phyloP scores from a whole-genome alignment of 2,113 vertebrate genomes.

The Oncorhynchus masou region DNA sequence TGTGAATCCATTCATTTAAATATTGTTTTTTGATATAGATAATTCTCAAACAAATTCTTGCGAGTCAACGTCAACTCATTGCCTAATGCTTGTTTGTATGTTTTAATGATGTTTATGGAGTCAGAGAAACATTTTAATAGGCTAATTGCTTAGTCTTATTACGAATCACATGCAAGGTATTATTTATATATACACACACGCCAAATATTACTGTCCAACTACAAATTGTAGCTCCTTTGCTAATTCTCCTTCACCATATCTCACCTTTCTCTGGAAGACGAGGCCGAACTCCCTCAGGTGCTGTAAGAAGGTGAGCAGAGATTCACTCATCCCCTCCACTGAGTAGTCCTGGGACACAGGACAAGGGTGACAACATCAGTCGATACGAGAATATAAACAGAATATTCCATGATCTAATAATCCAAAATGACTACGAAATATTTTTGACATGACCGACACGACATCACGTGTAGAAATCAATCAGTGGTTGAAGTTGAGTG shows the following conservation, averaged over 20 bases:
- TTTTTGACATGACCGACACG: background rate
- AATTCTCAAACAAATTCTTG: too few species aligned
- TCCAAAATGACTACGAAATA: background rate
- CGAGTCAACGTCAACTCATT: too few species aligned
- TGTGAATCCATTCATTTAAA: too few species aligned
- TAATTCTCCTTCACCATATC: background rate
- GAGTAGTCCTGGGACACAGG: constrained; percentile 83
- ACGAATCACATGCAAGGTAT: too few species aligned
- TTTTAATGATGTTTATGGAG: too few species aligned
- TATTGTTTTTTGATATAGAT: too few species aligned
- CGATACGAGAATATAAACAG: background rate
- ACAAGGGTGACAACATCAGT: background rate
- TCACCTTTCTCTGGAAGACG: constrained; percentile 92
- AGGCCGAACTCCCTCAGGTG: constrained; percentile 90
- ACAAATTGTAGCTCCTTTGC: too few species aligned
- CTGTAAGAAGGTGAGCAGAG: constrained; percentile 87
- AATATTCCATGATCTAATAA: background rate
- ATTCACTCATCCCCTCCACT: constrained; percentile 94
- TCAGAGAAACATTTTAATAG: too few species aligned
- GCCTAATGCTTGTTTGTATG: too few species aligned
- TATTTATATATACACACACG: too few species aligned
- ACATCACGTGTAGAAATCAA: background rate
- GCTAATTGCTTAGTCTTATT: too few species aligned
- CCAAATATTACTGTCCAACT: too few species aligned
- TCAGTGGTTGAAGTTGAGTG: background rate